Conservation (phyloP, 2,888 invertebrate species). For the Baronia brevicornis region DNA sequence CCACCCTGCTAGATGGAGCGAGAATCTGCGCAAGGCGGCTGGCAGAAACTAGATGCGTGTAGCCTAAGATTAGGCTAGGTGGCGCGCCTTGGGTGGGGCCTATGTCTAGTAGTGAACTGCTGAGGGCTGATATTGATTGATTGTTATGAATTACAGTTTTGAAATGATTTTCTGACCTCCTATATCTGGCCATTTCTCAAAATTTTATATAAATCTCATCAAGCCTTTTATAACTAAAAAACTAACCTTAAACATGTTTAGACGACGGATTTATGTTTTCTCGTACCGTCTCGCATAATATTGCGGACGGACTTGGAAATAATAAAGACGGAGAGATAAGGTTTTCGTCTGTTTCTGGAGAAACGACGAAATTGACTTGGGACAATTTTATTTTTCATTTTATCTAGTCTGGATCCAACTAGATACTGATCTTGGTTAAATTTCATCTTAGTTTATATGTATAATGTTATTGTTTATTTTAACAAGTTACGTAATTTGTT, state of each 20-base stretch:
- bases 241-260: slow-evolving; percentile 62
- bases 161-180: no score
- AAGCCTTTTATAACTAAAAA: slow-evolving; percentile 33
- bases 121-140: no score
- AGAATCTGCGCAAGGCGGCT: no score
- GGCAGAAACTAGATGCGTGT: no score
- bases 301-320: slow-evolving; percentile 64
- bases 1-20: no score
- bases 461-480: no score
- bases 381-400: slow-evolving; percentile 62
- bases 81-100: no score
- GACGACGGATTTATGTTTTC: slow-evolving; percentile 66
- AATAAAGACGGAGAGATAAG: slow-evolving; percentile 63
- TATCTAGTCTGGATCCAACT: slow-evolving; percentile 45
- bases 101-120: no score
- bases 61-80: no score
- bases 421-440: slow-evolving; percentile 19
- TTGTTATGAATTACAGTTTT: no score
- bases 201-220: slow-evolving; percentile 25
- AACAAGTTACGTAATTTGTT: no score
- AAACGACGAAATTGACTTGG: slow-evolving; percentile 52
- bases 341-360: slow-evolving; percentile 53
- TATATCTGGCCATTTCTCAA: no score
- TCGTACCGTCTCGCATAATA: slow-evolving; percentile 63
- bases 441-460: background rate